Base-by-base conservation (phyloP, 1,140 invertebrate genomes). In the Caerostris extrusa region DNA sequence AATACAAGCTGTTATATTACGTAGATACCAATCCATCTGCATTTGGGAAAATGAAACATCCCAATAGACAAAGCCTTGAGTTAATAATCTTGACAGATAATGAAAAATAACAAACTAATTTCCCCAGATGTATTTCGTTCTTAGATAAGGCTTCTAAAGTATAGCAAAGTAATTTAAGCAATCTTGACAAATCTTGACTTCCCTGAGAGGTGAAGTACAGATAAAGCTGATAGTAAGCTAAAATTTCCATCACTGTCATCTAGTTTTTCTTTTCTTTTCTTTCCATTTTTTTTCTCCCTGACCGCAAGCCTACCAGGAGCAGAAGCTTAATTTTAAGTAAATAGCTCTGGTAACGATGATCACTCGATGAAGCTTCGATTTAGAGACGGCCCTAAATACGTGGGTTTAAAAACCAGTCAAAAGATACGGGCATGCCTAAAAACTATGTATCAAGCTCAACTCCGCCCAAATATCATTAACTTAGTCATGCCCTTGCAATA, bases 191-290 rank as follows among this genome's bases (percentile, higher is more conserved):
- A 88, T 88, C 86, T 88, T 88, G 61, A 64, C 34, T 85, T 34
- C 58, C 55, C 57, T 10, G 86, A 88, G 50, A 88, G 34, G 58
- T 8, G 6, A 61, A 64, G 50, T 17, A 88, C 53, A 88, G 86
- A 88, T 88, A 10, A 55, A 67, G 8, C 61, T 88, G 86, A 88
- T 88, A 88, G 19, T 17, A 64, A 64, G 58, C 61, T 67, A 71
- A 69, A 90, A 90, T 90, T 90, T 90, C 88, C 88, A 77, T 90
- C 86, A 67, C 86, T 88, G 86, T 88, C 88, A 90, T 67, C 88
- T 55, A 17, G 5, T 53, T 90, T 55, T 56, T 71, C 5, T 10
- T 71, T n/a, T 7, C 57, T 85, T 56, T 85, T 85, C 77, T 90
- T 2, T 56, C 14, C 19, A 34, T 34, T 85, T 85, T 56, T 85